Evolutionary conservation across 1,140 invertebrate species (phyloP).

Genomic region (Meloidogyne hapla): DNA sequence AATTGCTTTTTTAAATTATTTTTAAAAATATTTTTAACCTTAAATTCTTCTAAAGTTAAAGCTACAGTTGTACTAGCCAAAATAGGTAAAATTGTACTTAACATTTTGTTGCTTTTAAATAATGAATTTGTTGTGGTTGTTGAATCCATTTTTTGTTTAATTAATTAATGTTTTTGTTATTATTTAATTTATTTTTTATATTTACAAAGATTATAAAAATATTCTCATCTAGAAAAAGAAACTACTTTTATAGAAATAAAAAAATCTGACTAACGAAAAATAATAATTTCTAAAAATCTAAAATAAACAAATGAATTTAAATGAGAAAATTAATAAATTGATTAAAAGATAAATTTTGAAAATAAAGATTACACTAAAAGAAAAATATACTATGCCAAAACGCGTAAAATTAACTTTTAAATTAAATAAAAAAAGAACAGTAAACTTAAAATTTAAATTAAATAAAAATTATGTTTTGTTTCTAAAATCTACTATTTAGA

Average conservation of each 20-base stretch:
- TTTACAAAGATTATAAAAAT: background rate
- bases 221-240: no score
- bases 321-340: background rate
- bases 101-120: background rate
- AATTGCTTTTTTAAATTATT: background rate
- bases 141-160: background rate
- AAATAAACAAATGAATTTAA: no score
- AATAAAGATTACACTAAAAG: background rate
- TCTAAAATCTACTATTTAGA: no score
- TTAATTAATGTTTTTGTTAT: background rate
- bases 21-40: slow-evolving; percentile 5
- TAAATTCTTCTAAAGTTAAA: slow-evolving; percentile 4
- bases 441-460: background rate
- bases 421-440: background rate
- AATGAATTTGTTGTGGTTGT: background rate
- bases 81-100: slow-evolving; percentile 7
- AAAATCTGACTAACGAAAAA: no score
- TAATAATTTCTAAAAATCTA: no score
- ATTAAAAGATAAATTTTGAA: slow-evolving; percentile 15
- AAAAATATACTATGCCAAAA: background rate
- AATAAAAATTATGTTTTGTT: no score
- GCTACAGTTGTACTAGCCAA: slow-evolving; percentile 12
- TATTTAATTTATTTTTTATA: background rate
- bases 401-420: background rate
- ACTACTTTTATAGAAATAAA: background rate